Evolutionary conservation across 2,797 vertebrate genomes (phyloP), one percentile per base, ranked within the genome.

Genomic region (Poeciliopsis turneri): DNA sequence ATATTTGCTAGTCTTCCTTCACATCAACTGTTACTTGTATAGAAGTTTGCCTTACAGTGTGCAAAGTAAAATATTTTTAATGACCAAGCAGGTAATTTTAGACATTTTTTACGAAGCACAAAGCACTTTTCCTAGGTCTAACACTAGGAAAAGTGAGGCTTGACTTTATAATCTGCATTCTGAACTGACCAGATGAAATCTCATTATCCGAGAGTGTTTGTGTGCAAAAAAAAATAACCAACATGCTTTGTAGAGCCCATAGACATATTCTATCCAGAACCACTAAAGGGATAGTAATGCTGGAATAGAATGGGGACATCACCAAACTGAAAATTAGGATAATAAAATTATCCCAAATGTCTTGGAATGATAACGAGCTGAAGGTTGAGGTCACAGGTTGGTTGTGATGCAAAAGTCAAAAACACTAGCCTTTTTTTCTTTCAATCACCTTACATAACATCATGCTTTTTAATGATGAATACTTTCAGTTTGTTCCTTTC

Each of bases 401-500:
- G 4, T 12, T 1, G 0, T 51, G 25, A 46, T 78, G 33, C 45
- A 64, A 25, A 28, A 47, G 59, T 79, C 41, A 28, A 16, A n/a
- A 8, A 72, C 25, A 41, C 11, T 2, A 16, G 11, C 10, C 33
- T 78, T 28, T 1, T 49, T 57, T 64, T 28, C 6, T 45, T 28
- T 9, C n/a, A 46, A 18, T 7, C 3, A 71, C 13, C 28, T 45
- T 25, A 7, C 12, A 13, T 28, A 70, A n/a, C 13, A 16, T 28
- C 12, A 68, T 68, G 2, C 20, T 25, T 46, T 16, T 71, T 18
- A 25, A 46, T 71, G 6, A 28, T 71, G n/a, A 71, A 13, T 53
- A 7, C 66, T 53, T 49, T 43, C 47, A 74, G 2, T 81, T 18
- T 78, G 84, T 85, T 77, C 78, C 70, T 84, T 23, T 86, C 72